Evolutionary conservation across 2,888 invertebrate species (phyloP), one percentile per base, ranked within the genome.

Genomic region (Colostygia pectinataria): DNA sequence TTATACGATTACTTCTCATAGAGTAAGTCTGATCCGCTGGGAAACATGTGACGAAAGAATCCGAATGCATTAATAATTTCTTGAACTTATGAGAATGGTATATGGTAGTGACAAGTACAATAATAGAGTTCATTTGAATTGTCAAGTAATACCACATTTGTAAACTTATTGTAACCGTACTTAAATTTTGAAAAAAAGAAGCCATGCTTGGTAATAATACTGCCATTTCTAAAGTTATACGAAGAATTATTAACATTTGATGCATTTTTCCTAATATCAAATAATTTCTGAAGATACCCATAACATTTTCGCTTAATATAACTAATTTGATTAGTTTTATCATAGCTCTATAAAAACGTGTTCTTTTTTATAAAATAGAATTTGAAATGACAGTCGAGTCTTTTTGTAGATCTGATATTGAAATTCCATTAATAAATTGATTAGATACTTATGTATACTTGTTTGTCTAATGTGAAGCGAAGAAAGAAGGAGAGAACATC

Each of bases 271-370:
- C 34, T 8, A 44, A 37, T 10, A 39, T 25, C 2, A 25, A 28
- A 38, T 34, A 53, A 34, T 56, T 56, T 47, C 47, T 50, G 10
- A 50, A 56, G 0, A 44, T 6, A 5, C 56, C 47, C 7, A 40
- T 23, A 28, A 51, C 7, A 20, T 48, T 51, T 45, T 57, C 50
- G 7, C 36, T 1, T 7, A 25, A 10, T 0, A 49, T 7, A 33
- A 54, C 32, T 0, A 31, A 23, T 27, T 45, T 51, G 2, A 51
- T 29, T 8, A 28, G 31, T 15, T 36, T 29, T 39, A 2, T n/a
- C 33, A 33, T 33, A 8, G 7, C 18, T 18, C 8, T 7, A 6
- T 7, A 9, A n/a, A n/a, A n/a, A 18, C 31, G 24, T 29, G 5
- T 2, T 2, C 18, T 18, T 33, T 18, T 9, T 33, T 33, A 5